Base-by-base conservation (phyloP, 2,888 invertebrate genomes). In the Heliothis peltigera region DNA sequence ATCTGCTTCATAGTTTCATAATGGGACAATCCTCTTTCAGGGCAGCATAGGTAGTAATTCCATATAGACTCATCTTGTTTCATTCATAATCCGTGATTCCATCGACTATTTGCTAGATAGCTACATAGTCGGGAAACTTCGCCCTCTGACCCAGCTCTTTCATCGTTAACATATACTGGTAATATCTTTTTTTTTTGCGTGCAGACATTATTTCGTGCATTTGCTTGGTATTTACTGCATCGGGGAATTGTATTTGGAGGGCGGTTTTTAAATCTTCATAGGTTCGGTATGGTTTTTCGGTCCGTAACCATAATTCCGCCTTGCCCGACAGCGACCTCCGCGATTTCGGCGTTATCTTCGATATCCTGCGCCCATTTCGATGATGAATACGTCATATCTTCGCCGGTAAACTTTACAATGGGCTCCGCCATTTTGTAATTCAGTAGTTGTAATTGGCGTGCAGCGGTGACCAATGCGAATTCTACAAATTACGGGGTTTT, bases 311-410 rank as follows among this genome's bases (percentile, higher is more conserved):
- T 15, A 51, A 19, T 4, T 3, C 35, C 18, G 51, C 35, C 51
- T 18, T 51, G 35, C 51, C 51, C 2, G 10, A 3, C 15, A 51
- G 17, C 3, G 7, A 32, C 17, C 35, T 10, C 2, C 51, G 35
- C 10, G 51, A 51, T 51, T 15, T 51, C 51, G 4, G 51, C 35
- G 15, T 51, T 51, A 17, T 51, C 51, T 2, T 51, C 51, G 1
- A 51, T 4, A 15, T 51, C 51, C 35, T 51, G 51, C 5, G 35
- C 35, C 51, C 51, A 35, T 6, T 25, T 25, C 25, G 4, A 3
- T 3, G 25, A 25, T 3, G 25, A 25, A 25, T 25, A 25, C 25
- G 25, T 25, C 25, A 25, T 25, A 6, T 25, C 25, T 4, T 25
- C 25, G 4, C 25, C 25, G 25, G 25, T 25, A 6, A 25, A 25